Evolutionary conservation across 1,140 invertebrate genomes (phyloP).

Genomic region (Parasteatoda tepidariorum): DNA sequence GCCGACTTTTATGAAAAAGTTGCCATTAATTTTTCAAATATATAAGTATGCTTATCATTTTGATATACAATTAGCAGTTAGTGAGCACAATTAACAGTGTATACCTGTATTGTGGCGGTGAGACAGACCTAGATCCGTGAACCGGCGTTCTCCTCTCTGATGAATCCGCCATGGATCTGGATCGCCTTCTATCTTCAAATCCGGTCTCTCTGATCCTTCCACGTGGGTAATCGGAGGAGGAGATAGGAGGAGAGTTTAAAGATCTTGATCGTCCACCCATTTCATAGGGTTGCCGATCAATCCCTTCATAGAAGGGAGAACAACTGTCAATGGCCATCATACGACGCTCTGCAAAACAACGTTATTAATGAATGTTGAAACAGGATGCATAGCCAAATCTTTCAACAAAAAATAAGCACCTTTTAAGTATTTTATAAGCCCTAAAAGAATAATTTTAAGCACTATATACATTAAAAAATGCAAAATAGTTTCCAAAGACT

Average conservation of each 20-base stretch:
- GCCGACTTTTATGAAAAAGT: no score
- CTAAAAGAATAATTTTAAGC: background rate
- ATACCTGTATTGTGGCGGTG: conserved; percentile 79
- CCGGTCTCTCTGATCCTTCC: conserved; percentile 43
- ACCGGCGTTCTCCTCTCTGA: conserved; percentile 73
- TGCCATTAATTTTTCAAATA: no score
- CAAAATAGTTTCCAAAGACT: no score
- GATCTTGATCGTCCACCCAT: conserved; percentile 32
- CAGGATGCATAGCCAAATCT: no score
- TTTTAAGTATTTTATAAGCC: no score
- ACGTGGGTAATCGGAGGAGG: background rate
- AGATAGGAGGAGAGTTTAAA: background rate
- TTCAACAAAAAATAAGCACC: no score
- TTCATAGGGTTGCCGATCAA: background rate
- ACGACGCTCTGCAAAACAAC: conserved; percentile 15
- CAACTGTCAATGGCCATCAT: conserved; percentile 49
- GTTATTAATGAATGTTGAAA: background rate
- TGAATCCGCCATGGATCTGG: conserved; percentile 64
- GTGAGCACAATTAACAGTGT: no score
- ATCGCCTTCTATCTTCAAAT: conserved; percentile 29
- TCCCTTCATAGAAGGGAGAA: conserved; percentile 45
- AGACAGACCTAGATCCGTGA: conserved; percentile 78
- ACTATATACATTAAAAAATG: no score
- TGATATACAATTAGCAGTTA: no score
- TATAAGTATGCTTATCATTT: no score